phyloP scores from a whole-genome alignment of 2,797 vertebrate species.

The Halcyon smyrnensis region DNA sequence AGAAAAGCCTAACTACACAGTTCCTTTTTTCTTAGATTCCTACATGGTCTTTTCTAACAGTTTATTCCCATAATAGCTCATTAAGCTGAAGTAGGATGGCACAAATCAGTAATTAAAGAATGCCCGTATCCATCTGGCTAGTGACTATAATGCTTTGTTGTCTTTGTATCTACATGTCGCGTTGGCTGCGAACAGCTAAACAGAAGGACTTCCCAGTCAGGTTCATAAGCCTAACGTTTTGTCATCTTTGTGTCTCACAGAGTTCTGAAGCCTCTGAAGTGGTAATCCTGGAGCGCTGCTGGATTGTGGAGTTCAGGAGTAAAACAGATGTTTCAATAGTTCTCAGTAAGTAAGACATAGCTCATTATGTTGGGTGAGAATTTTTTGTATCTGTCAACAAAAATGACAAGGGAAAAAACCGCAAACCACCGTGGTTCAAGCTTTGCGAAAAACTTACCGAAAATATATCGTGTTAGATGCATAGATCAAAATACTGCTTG shows the following conservation, averaged over 20 bases:
- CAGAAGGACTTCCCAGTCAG: not conserved
- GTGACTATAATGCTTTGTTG: not conserved
- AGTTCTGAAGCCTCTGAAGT: constrained; percentile 58
- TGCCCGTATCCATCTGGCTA: not conserved
- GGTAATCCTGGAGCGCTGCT: constrained; percentile 54
- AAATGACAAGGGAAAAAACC: not conserved
- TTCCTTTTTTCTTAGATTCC: not conserved
- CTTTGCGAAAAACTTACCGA: not conserved
- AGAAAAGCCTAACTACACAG: fast-evolving
- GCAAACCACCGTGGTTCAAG: not conserved
- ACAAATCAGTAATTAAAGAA: constrained; percentile 21
- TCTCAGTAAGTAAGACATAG: constrained; percentile 36
- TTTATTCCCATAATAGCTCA: not conserved
- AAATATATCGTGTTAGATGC: not conserved
- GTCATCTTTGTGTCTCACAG: constrained; percentile 59
- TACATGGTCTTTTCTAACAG: not conserved
- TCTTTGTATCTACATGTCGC: not conserved
- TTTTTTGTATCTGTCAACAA: not conserved
- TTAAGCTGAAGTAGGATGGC: not conserved
- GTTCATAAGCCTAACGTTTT: constrained; percentile 10
- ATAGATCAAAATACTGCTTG: not conserved
- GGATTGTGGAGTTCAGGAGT: constrained; percentile 45
- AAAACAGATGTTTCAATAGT: constrained; percentile 62
- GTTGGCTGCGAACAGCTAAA: not conserved
- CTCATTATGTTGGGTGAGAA: not conserved